These are phyloP conservation scores for Noctilio leporinus DNA, from an alignment of 2,113 vertebrate species.

Conservation along the genomic window DNA sequence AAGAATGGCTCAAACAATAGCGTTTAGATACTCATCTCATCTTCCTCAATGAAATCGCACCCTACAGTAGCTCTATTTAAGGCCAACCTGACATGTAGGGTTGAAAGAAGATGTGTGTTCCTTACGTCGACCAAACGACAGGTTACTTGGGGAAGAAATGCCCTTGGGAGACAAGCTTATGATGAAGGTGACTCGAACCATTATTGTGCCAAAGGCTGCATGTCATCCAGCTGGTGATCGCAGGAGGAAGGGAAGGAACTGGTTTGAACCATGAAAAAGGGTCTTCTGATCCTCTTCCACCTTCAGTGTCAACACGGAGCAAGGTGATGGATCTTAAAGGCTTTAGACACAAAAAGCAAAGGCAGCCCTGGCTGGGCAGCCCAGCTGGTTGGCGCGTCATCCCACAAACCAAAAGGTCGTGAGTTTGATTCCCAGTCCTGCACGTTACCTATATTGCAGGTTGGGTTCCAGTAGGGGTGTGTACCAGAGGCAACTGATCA, in stretches of 20 bases:
- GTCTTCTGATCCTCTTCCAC: too few relatives aligned
- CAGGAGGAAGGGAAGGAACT: not conserved
- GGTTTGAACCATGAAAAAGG: not conserved
- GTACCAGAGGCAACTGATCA: too few relatives aligned
- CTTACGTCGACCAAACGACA: not conserved
- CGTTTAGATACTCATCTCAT: not conserved
- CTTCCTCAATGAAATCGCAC: not conserved
- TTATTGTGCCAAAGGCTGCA: rapidly evolving
- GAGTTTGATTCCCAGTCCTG: too few relatives aligned
- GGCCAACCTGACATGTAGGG: not conserved
- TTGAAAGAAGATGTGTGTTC: not conserved
- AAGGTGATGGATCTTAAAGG: not conserved
- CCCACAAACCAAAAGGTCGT: too few relatives aligned
- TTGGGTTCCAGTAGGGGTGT: too few relatives aligned
- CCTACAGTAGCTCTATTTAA: not conserved
- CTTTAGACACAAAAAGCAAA: not conserved
- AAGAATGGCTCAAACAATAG: not conserved
- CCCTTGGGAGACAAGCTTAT: not conserved
- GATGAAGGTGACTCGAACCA: not conserved
- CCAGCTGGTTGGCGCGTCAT: too few relatives aligned
- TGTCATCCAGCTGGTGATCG: not conserved
- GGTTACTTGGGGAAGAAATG: not conserved
- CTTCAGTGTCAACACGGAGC: not conserved
- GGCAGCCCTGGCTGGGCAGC: too few relatives aligned
- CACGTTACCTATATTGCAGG: too few relatives aligned